Evolutionary conservation across 2,797 vertebrate genomes (phyloP), one percentile per base, ranked within the genome.

Genomic region (Chaunax sp.): DNA sequence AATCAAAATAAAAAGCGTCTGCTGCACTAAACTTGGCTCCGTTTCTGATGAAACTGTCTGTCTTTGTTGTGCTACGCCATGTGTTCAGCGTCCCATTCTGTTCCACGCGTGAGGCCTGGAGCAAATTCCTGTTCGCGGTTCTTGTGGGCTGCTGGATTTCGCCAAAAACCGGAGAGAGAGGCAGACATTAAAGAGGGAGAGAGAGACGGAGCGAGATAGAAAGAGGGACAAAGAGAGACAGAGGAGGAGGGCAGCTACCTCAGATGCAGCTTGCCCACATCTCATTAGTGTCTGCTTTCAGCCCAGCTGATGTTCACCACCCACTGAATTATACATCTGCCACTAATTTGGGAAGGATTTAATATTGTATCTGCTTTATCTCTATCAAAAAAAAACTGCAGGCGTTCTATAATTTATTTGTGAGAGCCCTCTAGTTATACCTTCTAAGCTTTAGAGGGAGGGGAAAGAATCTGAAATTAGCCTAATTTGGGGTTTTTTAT

Each of bases 321-420:
- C 85, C 83, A 37, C 88, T 91, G 80, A 91, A 92, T 92, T 87
- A 92, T 86, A 87, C 85, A 92, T 91, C 46, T 53, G 11, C 72
- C 87, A 84, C 87, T 90, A 89, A 92, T 90, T 92, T 92, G 77
- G 81, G 81, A 86, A 81, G 76, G 78, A 85, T 91, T 90, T 88
- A 88, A 87, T 89, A 88, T 82, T 86, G 78, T 78, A 84, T 86
- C 84, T 78, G 81, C 81, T 89, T 91, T 85, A 87, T 89, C 85
- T 88, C 73, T 72, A 86, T 85, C 78, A 61, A 66, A 60, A 60
- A 40, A 40, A 40, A 40, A 16, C 67, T 77, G 78, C 82, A 69
- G 86, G 77, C 81, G 63, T 79, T 84, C 83, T 80, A 88, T 90
- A 64, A 85, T 87, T 89, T 84, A 88, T 90, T 84, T 80, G 71